A percentile compares a stretch with the other conserved stretches of the same genome.
phyloP scores from a whole-genome alignment of 2,113 vertebrate genomes.

The Kryptolebias marmoratus region DNA sequence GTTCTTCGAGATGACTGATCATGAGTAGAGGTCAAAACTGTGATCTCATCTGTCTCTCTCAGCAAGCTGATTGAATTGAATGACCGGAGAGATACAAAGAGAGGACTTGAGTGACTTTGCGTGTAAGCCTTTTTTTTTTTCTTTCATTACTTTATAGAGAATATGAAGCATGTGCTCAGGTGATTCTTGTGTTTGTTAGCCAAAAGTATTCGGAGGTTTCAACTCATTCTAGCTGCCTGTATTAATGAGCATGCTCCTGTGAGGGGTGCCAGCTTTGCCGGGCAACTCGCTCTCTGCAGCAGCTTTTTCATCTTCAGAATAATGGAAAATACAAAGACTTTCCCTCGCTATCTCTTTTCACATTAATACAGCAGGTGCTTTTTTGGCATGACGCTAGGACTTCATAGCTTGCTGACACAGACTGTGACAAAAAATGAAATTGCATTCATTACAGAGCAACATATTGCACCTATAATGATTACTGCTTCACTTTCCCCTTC shows the following conservation, averaged over 20 bases:
- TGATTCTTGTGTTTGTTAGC: conserved; percentile 51
- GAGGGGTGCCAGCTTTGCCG: conserved; percentile 31
- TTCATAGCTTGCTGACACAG: conserved; percentile 28
- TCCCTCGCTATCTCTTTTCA: conserved; percentile 18
- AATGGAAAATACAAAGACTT: conserved; percentile 41
- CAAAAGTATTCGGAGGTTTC: conserved; percentile 44
- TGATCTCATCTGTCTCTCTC: conserved; percentile 74
- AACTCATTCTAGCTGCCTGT: conserved; percentile 43
- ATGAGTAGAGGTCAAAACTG: conserved; percentile 73
- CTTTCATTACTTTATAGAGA: conserved; percentile 37
- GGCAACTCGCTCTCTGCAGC: conserved; percentile 33
- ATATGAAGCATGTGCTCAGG: conserved; percentile 45
- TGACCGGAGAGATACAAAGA: conserved; percentile 36
- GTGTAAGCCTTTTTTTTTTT: conserved; percentile 23
- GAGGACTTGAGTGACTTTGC: conserved; percentile 8
- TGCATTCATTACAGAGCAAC: conserved; percentile 43
- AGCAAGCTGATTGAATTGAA: conserved; percentile 68
- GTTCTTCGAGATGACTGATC: conserved; percentile 54
- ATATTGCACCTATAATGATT: conserved; percentile 37
- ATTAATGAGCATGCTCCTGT: conserved; percentile 51
- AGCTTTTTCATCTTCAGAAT: conserved; percentile 52
- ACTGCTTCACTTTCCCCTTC: conserved; percentile 25
- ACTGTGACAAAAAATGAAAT: conserved; percentile 53
- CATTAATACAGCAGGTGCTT: conserved; percentile 39
- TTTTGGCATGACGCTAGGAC: conserved; percentile 19